Conservation (phyloP, 2,797 vertebrate species). For the Cossypha dichroa region DNA sequence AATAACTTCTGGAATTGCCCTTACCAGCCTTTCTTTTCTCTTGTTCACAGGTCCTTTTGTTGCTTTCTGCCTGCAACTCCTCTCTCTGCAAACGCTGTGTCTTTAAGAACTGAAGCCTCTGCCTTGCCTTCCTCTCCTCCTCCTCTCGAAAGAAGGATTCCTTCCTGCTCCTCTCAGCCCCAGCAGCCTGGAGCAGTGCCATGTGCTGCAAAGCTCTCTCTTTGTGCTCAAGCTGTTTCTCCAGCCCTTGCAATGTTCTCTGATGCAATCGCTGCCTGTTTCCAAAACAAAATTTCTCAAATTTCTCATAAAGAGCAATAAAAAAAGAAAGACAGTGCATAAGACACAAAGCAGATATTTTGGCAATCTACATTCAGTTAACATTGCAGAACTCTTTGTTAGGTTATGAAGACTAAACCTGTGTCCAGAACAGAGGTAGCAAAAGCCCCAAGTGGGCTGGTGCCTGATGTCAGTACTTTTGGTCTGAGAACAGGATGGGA, state of each 20-base stretch:
- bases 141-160: background rate
- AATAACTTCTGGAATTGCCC: background rate
- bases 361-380: background rate
- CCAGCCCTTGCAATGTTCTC: slow-evolving; percentile 2
- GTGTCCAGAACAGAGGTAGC: background rate
- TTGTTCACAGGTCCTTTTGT: background rate
- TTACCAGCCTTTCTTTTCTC: slow-evolving; percentile 48
- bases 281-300: slow-evolving; percentile 38
- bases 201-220: background rate
- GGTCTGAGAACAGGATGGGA: background rate
- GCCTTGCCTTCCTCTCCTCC: slow-evolving; percentile 15
- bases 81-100: background rate
- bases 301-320: background rate
- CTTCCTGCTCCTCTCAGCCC: slow-evolving; percentile 42
- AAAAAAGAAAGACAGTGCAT: background rate
- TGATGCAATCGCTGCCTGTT: slow-evolving; percentile 35
- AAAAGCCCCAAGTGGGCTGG: background rate
- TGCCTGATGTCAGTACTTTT: background rate
- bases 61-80: background rate
- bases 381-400: background rate
- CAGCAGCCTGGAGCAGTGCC: slow-evolving; percentile 37
- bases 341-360: background rate
- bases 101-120: slow-evolving; percentile 45
- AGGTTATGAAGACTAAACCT: background rate
- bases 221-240: slow-evolving; percentile 47